Percentiles rank a stretch among this genome's conserved stretches.
phyloP scores from a whole-genome alignment of 2,113 vertebrate species.

The Trogon surrucura region DNA sequence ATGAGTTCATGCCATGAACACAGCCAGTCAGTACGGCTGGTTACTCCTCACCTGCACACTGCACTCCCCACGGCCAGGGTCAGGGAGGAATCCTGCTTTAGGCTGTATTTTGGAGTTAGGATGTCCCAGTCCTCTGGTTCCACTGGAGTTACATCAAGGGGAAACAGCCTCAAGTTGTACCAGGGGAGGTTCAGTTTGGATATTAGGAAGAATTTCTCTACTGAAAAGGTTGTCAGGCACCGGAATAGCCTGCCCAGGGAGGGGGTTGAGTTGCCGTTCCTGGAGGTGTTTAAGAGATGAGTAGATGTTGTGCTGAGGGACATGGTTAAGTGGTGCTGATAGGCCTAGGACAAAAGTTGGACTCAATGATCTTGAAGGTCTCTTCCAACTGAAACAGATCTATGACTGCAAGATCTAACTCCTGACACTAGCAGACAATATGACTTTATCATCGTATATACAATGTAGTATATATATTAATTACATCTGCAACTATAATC shows the following conservation, averaged over 20 bases:
- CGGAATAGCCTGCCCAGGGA: too few relatives aligned
- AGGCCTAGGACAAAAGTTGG: too few relatives aligned
- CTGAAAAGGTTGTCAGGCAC: too few relatives aligned
- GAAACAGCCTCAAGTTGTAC: too few relatives aligned
- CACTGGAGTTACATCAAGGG: not conserved
- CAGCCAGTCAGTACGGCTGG: not conserved
- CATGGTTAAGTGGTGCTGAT: too few relatives aligned
- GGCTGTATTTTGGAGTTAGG: not conserved
- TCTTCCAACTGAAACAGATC: too few relatives aligned
- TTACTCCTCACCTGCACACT: not conserved
- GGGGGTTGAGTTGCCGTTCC: too few relatives aligned
- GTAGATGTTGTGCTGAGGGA: too few relatives aligned
- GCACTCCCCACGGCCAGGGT: not conserved
- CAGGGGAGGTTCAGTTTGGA: too few relatives aligned
- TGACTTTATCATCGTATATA: not conserved
- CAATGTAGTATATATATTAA: not conserved
- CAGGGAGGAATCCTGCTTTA: not conserved
- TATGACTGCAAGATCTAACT: not conserved
- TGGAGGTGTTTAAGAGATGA: too few relatives aligned
- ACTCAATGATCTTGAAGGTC: too few relatives aligned
- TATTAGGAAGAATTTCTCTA: too few relatives aligned
- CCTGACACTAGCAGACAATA: not conserved
- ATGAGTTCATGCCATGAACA: not conserved
- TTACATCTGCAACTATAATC: not conserved
- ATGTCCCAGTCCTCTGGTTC: not conserved